Evolutionary conservation across 53 echinoderm and acorn worm species (phyloP).

Genomic region (Crossaster papposus): DNA sequence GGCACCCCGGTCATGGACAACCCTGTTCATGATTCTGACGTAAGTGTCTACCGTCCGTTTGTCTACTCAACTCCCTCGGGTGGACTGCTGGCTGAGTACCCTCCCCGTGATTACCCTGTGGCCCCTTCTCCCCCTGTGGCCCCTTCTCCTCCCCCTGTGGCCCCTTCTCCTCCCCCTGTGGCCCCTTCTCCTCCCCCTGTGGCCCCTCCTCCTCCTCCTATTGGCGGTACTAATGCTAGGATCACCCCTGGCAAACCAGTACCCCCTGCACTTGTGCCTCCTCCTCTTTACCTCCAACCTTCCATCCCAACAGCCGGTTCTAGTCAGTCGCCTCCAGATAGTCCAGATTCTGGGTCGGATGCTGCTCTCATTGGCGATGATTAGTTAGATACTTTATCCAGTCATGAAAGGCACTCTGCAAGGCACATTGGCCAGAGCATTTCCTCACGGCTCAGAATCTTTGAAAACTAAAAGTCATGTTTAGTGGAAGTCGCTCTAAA

Average conservation of each 20-base stretch:
- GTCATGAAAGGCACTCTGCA: neutral
- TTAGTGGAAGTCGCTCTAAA: neutral
- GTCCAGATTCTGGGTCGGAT: neutral
- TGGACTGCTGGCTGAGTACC: conserved; percentile 7
- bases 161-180: conserved; percentile 22
- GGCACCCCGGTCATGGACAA: conserved; percentile 40
- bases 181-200: conserved; percentile 14
- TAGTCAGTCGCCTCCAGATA: neutral
- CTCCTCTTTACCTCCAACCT: neutral
- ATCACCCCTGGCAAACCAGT: neutral
- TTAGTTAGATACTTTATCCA: conserved; percentile 3
- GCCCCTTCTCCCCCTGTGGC: conserved; percentile 15
- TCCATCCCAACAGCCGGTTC: neutral
- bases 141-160: conserved; percentile 8
- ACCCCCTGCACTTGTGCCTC: neutral
- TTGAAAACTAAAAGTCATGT: neutral
- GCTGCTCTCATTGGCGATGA: conserved; percentile 23
- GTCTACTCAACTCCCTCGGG: neutral
- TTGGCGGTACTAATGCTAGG: neutral
- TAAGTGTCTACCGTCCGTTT: conserved; percentile 1
- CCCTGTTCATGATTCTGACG: conserved; percentile 28
- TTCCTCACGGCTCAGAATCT: conserved; percentile 10
- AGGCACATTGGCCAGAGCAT: conserved; percentile 15
- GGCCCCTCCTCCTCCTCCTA: conserved; percentile 9
- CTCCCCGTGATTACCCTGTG: too few species aligned